Evolutionary conservation across 2,113 vertebrate genomes (phyloP), one percentile per base, ranked within the genome.

Genomic region (Chroicocephalus ridibundus): DNA sequence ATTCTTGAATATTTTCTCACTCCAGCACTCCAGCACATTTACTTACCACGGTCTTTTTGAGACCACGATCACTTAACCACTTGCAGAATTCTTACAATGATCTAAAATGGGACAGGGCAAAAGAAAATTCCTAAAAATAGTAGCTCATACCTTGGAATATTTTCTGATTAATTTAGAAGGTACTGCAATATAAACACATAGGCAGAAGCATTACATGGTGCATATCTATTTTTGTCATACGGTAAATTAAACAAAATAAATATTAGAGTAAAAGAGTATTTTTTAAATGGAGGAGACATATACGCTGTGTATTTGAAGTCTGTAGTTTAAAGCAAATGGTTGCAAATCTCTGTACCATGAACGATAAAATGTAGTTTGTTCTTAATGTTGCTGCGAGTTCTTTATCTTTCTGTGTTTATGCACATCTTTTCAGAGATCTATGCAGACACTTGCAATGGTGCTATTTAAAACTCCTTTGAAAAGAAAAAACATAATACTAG

Each of bases 1-100:
- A 40, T 68, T 96, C 20, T 57, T 84, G 54, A 94, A 47, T 79
- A 85, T 89, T 96, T 95, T 94, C 89, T 80, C 89, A 90, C 71
- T 77, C 93, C 38, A 82, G 72, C 89, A 90, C 71, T 77, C 93
- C 38, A 82, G 72, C 2, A 14, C 40, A 93, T 54, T 96, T 82
- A 94, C 38, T 82, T 80, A 75, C 25, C 47, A 82, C 16, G 54
- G 44, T 57, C 25, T 84, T 97, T 92, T 71, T 5, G 20, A 84
- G 57, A 92, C 90, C 60, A 88, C 58, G 57, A 20, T 72, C 15
- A 82, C 42, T 69, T 88, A 90, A 86, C 20, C 44, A 88, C n/a
- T 3, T 76, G 11, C 47, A 86, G 31, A 82, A 74, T 88, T 88
- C 32, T 86, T 57, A 88, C 26, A 74, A 92, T 90, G 36, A 40